These are phyloP conservation scores for Trissoscelio sp. DNA, from an alignment of 2,888 invertebrate species.

Conservation along the genomic window DNA sequence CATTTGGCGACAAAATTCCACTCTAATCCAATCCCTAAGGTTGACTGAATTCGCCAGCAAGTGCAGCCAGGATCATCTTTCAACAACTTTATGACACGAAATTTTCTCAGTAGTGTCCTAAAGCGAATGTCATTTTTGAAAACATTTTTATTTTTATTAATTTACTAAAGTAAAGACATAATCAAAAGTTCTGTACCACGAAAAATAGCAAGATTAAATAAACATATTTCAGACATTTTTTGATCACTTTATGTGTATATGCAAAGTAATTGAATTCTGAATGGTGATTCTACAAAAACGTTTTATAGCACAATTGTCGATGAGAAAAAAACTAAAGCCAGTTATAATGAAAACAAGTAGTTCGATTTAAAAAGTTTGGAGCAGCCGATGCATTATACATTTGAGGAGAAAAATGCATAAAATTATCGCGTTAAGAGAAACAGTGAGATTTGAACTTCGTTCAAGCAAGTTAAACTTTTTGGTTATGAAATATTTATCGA, in stretches of 20 bases:
- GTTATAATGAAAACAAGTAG: slow-evolving; percentile 31
- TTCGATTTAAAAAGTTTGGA: slow-evolving; percentile 34
- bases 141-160: slow-evolving; percentile 6
- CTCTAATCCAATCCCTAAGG: slow-evolving; percentile 31
- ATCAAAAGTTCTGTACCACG: background rate
- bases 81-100: slow-evolving; percentile 31
- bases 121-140: slow-evolving; percentile 36
- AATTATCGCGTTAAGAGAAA: slow-evolving; percentile 30
- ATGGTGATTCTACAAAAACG: background rate
- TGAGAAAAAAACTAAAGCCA: background rate
- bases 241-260: too few species aligned
- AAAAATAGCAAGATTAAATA: background rate
- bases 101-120: slow-evolving; percentile 9
- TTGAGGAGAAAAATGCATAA: slow-evolving; percentile 3
- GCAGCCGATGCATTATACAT: slow-evolving; percentile 47
- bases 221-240: background rate
- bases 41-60: slow-evolving; percentile 33
- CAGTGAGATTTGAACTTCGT: slow-evolving; percentile 36
- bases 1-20: slow-evolving; percentile 37
- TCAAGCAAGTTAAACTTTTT: slow-evolving; percentile 37
- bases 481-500: slow-evolving; percentile 42
- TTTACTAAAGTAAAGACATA: background rate
- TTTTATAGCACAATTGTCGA: slow-evolving; percentile 19
- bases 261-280: slow-evolving; percentile 17
- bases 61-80: slow-evolving; percentile 30